These are phyloP conservation scores for Fistularia commersonii DNA, from an alignment of 2,797 vertebrate species.

Conservation along the genomic window DNA sequence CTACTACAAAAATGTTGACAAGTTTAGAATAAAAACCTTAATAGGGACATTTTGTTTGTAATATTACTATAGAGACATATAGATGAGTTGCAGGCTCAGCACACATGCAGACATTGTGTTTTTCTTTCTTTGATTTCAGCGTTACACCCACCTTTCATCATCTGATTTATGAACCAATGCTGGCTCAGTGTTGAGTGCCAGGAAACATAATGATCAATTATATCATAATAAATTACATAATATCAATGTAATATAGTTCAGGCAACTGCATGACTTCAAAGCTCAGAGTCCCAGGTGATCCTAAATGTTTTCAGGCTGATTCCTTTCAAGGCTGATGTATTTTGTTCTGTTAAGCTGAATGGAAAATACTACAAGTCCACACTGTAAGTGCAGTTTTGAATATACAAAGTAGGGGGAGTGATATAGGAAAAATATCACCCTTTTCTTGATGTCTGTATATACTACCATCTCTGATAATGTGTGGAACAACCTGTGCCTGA, in stretches of 20 bases:
- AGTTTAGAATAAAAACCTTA: not conserved
- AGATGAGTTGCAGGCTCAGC: constrained; percentile 4
- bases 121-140: constrained; percentile 46
- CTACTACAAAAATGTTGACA: not conserved
- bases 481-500: no score
- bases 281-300: constrained; percentile 47
- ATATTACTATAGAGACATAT: constrained; percentile 17
- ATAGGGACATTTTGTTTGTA: no score
- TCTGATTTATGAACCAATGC: constrained; percentile 57
- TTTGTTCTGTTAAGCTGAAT: constrained; percentile 51
- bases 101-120: constrained; percentile 15
- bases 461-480: no score
- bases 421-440: no score
- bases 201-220: constrained; percentile 71
- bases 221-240: constrained; percentile 61
- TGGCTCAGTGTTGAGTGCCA: constrained; percentile 58
- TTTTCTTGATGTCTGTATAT: no score
- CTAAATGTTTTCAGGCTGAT: constrained; percentile 57
- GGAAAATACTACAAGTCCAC: constrained; percentile 15
- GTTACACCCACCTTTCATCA: constrained; percentile 52
- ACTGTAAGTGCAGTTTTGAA: constrained; percentile 5
- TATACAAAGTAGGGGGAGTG: no score
- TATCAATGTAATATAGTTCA: constrained; percentile 59
- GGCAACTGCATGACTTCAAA: constrained; percentile 67
- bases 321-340: constrained; percentile 44